phyloP scores from a whole-genome alignment of 1,140 invertebrate genomes.

The Calliphora vicina region DNA sequence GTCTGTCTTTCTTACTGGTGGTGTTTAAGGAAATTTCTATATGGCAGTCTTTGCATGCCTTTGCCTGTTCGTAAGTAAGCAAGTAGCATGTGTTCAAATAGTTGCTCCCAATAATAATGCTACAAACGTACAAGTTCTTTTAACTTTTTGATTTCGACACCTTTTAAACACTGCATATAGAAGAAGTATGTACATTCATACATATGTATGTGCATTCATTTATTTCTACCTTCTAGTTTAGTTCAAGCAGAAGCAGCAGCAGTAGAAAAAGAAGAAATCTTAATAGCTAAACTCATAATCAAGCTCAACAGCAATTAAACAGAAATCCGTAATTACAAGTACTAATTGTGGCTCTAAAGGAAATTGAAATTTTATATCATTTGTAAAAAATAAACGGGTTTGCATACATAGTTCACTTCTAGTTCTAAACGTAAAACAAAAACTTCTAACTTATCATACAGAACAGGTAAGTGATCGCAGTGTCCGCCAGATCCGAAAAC shows the following conservation, averaged over 20 bases:
- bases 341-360: neutral
- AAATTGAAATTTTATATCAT: neutral
- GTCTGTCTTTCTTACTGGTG: neutral
- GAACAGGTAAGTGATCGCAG: too few relatives aligned
- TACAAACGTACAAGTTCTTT: neutral
- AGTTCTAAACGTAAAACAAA: too few relatives aligned
- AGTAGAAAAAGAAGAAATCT: neutral
- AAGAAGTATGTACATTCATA: too few relatives aligned
- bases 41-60: neutral
- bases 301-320: neutral
- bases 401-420: neutral
- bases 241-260: too few relatives aligned
- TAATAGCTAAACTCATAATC: conserved; percentile 2
- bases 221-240: neutral
- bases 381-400: neutral
- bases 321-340: conserved; percentile 9
- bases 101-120: neutral
- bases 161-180: neutral
- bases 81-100: neutral
- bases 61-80: neutral
- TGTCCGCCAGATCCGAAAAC: too few relatives aligned
- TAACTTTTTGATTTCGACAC: conserved; percentile 3
- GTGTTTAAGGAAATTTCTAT: neutral
- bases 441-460: too few relatives aligned
- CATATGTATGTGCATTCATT: too few relatives aligned